These are phyloP conservation scores for Resseliella maxima DNA, from an alignment of 2,888 invertebrate genomes.

Conservation along the genomic window DNA sequence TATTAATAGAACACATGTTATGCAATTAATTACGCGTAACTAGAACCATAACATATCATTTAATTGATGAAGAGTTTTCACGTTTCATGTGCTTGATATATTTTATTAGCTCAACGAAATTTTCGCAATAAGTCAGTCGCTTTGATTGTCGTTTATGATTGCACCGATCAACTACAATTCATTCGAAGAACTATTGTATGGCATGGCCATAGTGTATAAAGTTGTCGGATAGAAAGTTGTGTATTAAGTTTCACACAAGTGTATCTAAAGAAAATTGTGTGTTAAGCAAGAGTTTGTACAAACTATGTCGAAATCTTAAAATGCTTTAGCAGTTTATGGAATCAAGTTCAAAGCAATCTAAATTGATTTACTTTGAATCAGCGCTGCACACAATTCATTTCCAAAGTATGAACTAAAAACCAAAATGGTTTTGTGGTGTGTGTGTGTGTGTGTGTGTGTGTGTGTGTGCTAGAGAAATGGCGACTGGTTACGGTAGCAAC, in stretches of 20 bases:
- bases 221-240: too few species aligned
- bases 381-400: background rate
- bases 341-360: background rate
- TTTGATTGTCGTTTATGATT: background rate
- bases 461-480: background rate
- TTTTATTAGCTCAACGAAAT: background rate
- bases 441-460: too few species aligned
- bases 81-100: background rate
- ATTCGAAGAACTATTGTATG: background rate
- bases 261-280: background rate
- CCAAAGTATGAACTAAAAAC: background rate
- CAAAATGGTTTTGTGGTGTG: too few species aligned
- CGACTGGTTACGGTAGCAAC: background rate
- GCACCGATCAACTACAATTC: background rate
- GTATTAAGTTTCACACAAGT: background rate
- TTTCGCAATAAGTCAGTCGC: background rate
- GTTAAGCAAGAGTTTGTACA: background rate
- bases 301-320: background rate
- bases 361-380: constrained; percentile 23
- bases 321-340: background rate
- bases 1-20: constrained; percentile 3
- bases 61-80: constrained; percentile 15
- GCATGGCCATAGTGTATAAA: too few species aligned
- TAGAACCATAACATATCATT: background rate
- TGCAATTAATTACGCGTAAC: constrained; percentile 19